These are phyloP conservation scores for Diplolepis rosae DNA, from an alignment of 2,888 invertebrate genomes.

Conservation along the genomic window DNA sequence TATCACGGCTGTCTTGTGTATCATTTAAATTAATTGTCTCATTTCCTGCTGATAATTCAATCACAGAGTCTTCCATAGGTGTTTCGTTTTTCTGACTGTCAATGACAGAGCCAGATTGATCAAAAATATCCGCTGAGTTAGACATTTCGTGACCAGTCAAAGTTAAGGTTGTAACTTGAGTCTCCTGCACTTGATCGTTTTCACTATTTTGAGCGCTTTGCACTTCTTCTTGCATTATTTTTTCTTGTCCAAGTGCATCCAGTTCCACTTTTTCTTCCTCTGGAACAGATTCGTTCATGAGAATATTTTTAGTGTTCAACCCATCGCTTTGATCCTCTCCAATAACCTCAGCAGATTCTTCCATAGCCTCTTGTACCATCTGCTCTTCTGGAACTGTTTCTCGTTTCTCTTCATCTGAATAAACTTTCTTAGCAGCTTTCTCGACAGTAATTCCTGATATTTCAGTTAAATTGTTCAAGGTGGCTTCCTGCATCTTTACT, in stretches of 20 bases:
- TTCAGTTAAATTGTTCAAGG: conserved; percentile 63
- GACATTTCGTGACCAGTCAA: conserved; percentile 56
- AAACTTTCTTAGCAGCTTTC: conserved; percentile 46
- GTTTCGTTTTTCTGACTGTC: conserved; percentile 48
- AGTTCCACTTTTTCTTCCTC: conserved; percentile 42
- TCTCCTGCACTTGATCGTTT: conserved; percentile 42
- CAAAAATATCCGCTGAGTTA: conserved; percentile 62
- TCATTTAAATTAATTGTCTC: conserved; percentile 68
- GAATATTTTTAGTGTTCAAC: conserved; percentile 42
- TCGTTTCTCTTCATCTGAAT: conserved; percentile 32
- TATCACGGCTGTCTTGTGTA: conserved; percentile 70
- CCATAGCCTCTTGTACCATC: conserved; percentile 39
- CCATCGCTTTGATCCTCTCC: conserved; percentile 32
- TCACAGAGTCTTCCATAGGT: conserved; percentile 57
- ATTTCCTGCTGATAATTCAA: conserved; percentile 56
- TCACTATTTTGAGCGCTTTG: conserved; percentile 34
- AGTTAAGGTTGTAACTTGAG: conserved; percentile 38
- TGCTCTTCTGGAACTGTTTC: conserved; percentile 1
- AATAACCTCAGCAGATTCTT: conserved; percentile 29
- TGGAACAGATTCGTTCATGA: conserved; percentile 39
- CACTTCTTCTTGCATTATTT: conserved; percentile 18
- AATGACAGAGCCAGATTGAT: conserved; percentile 50
- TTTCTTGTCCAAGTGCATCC: conserved; percentile 43
- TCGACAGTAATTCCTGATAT: conserved; percentile 56
- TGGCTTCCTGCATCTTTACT: conserved; percentile 69